Evolutionary conservation across 2,888 invertebrate species (phyloP).

Genomic region (Schizotus pectinicornis): DNA sequence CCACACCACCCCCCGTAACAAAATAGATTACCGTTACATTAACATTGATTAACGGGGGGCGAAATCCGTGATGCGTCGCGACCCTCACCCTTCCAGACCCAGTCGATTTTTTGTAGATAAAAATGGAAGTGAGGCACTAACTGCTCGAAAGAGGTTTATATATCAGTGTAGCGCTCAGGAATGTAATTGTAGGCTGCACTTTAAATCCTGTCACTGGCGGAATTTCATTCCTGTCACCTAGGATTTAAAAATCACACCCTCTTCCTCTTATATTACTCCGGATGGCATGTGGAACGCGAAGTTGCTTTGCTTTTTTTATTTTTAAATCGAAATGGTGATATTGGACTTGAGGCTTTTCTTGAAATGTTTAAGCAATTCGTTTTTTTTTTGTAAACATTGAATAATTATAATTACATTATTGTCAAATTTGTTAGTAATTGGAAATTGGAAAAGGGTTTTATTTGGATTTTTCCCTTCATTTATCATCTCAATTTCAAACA

Average conservation of each 20-base stretch:
- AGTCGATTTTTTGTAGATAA: neutral
- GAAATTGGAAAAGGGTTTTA: too few relatives aligned
- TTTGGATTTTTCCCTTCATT: too few relatives aligned
- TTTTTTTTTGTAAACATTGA: neutral
- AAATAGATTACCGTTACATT: constrained; percentile 7
- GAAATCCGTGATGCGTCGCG: neutral
- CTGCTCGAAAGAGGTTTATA: neutral
- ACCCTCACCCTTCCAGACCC: too few relatives aligned
- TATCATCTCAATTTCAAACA: too few relatives aligned
- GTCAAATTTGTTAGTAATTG: neutral
- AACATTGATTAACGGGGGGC: constrained; percentile 1
- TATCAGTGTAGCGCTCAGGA: neutral
- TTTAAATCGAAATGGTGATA: neutral
- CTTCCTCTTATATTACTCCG: neutral
- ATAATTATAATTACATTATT: neutral
- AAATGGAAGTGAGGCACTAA: neutral
- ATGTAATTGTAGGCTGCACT: constrained; percentile 1
- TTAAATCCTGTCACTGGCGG: constrained; percentile 10
- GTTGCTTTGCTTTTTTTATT: neutral
- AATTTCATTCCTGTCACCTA: constrained; percentile 12
- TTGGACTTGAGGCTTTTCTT: too few relatives aligned
- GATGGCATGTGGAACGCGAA: neutral
- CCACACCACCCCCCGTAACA: neutral
- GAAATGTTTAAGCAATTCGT: neutral
- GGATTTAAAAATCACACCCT: constrained; percentile 9